Evolutionary conservation across 2,888 invertebrate genomes (phyloP).

Genomic region (Sepiola atlantica): DNA sequence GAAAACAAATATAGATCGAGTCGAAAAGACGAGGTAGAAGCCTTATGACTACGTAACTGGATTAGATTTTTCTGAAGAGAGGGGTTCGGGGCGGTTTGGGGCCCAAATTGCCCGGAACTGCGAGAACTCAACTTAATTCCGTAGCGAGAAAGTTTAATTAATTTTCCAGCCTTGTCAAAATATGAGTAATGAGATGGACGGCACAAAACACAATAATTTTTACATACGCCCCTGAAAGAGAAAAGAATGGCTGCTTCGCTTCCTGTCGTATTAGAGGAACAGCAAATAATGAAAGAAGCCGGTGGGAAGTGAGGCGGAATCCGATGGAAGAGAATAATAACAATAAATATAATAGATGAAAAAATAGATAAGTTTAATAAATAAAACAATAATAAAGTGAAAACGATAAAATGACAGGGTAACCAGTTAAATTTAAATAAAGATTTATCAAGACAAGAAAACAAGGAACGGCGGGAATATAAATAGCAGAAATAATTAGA

Average conservation of each 20-base stretch:
- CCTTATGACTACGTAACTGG: neutral
- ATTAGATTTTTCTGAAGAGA: neutral
- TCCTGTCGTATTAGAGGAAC: neutral
- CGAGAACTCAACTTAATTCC: constrained; percentile 1
- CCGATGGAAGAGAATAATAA: neutral
- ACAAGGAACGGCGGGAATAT: neutral
- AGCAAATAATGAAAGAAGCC: no score
- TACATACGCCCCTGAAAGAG: constrained; percentile 32
- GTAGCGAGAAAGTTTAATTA: constrained; percentile 13
- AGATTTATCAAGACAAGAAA: neutral
- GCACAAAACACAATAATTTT: constrained; percentile 19
- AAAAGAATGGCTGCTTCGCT: neutral
- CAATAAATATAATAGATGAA: neutral
- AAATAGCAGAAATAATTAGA: constrained; percentile 20
- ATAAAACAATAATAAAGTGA: neutral
- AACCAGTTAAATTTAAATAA: neutral
- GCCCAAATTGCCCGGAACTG: neutral
- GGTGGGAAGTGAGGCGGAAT: neutral
- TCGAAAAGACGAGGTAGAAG: neutral
- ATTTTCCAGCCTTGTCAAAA: constrained; percentile 12
- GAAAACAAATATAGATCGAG: neutral
- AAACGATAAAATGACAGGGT: neutral
- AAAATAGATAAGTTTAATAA: neutral
- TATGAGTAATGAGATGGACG: constrained; percentile 13
- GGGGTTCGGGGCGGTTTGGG: neutral